phyloP scores from a whole-genome alignment of 1,140 invertebrate genomes.

The Coenobita brevimanus region DNA sequence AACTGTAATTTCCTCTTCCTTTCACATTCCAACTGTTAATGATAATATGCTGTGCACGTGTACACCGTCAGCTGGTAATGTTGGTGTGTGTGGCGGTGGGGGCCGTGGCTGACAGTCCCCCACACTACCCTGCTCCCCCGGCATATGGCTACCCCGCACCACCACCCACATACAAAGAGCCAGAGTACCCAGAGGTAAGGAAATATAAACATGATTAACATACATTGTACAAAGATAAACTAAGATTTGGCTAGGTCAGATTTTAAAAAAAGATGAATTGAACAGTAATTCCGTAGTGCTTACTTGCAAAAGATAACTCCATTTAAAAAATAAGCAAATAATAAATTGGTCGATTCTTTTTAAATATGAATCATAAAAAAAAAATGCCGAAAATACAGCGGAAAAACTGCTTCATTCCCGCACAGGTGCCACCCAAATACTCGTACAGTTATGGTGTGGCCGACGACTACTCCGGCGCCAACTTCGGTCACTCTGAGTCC shows the following conservation, averaged over 20 bases:
- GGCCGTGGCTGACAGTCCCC: constrained; percentile 2
- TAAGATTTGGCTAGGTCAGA: no score
- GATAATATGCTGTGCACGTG: neutral
- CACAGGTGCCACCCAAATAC: constrained; percentile 35
- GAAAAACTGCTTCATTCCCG: neutral
- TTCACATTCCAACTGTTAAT: neutral
- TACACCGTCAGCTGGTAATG: neutral
- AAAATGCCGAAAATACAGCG: neutral
- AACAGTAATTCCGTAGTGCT: no score
- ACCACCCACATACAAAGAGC: neutral
- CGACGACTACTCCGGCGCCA: constrained; percentile 39
- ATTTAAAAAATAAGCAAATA: neutral
- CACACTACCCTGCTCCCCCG: neutral
- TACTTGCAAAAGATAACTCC: no score
- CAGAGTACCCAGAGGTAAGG: constrained; percentile 27
- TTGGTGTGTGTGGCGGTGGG: constrained; percentile 14
- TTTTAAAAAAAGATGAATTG: no score
- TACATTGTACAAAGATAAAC: no score
- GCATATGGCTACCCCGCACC: neutral
- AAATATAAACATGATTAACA: no score
- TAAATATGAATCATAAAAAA: neutral
- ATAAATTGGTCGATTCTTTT: neutral
- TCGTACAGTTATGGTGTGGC: constrained; percentile 31
- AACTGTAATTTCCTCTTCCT: neutral
- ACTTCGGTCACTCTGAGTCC: constrained; percentile 35